Evolutionary conservation across 2,888 invertebrate species (phyloP).

Genomic region (Nudaria mundana): DNA sequence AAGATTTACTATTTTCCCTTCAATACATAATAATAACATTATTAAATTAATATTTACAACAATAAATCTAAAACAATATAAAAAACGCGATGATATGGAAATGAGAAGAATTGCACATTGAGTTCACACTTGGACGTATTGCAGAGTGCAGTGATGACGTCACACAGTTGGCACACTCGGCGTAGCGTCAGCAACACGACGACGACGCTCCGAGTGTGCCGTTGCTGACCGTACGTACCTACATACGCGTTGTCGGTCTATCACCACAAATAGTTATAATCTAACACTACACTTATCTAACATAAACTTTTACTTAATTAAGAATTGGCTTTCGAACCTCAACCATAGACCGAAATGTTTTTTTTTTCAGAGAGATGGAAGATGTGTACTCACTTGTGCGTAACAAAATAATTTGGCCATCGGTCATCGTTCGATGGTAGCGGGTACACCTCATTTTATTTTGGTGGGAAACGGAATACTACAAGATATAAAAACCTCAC

Average conservation of each 20-base stretch:
- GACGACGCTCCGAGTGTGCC: constrained; percentile 8
- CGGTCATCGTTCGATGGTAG: constrained; percentile 15
- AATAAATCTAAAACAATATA: constrained; percentile 72
- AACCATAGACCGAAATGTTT: constrained; percentile 48
- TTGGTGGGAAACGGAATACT: constrained; percentile 38
- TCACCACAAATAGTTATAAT: constrained; percentile 54
- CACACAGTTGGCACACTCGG: constrained; percentile 38
- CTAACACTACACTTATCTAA: constrained; percentile 68
- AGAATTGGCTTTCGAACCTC: constrained; percentile 70
- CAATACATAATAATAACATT: constrained; percentile 61
- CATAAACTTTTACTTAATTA: constrained; percentile 71
- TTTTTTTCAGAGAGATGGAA: constrained; percentile 48
- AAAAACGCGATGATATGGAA: constrained; percentile 76
- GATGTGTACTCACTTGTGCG: constrained; percentile 62
- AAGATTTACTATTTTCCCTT: constrained; percentile 42
- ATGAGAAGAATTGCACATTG: constrained; percentile 78
- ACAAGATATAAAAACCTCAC: constrained; percentile 31
- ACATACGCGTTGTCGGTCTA: constrained; percentile 47
- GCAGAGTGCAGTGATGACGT: constrained; percentile 51
- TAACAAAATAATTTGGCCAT: constrained; percentile 34
- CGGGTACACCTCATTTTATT: constrained; percentile 20
- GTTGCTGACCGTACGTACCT: constrained; percentile 1
- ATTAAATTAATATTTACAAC: constrained; percentile 78
- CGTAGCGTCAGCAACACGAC: constrained; percentile 32
- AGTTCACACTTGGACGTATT: constrained; percentile 74